These are phyloP conservation scores for Panthera uncia DNA, from an alignment of 2,113 vertebrate species.

Conservation along the genomic window DNA sequence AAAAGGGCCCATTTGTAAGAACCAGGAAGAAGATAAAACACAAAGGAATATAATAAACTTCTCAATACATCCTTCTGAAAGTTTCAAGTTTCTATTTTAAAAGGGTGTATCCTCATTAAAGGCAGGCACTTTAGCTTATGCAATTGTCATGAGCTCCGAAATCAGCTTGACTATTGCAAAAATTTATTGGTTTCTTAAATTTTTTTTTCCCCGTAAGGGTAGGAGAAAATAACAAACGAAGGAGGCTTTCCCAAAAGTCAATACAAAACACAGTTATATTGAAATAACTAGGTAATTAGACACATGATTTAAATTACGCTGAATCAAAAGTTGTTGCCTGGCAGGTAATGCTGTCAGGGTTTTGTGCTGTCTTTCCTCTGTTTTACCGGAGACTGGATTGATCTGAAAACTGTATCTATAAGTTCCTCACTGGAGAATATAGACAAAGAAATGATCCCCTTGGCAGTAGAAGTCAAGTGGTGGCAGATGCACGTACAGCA, in stretches of 20 bases:
- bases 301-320: neutral
- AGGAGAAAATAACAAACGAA: neutral
- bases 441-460: neutral
- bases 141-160: neutral
- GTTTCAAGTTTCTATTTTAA: neutral
- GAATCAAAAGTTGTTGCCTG: neutral
- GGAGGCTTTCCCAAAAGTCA: neutral
- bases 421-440: neutral
- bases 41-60: neutral
- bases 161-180: conserved; percentile 1
- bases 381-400: neutral
- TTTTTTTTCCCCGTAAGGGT: neutral
- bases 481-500: neutral
- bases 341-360: neutral
- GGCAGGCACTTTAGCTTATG: neutral
- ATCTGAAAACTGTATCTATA: neutral
- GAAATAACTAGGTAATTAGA: conserved; percentile 11
- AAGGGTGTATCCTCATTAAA: neutral
- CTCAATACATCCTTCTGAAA: neutral
- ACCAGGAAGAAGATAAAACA: conserved; percentile 1
- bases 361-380: neutral
- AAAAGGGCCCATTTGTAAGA: neutral
- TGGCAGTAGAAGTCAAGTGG: neutral
- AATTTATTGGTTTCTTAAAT: neutral
- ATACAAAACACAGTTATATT: neutral